phyloP scores from a whole-genome alignment of 2,113 vertebrate species.

The Vicugna pacos region DNA sequence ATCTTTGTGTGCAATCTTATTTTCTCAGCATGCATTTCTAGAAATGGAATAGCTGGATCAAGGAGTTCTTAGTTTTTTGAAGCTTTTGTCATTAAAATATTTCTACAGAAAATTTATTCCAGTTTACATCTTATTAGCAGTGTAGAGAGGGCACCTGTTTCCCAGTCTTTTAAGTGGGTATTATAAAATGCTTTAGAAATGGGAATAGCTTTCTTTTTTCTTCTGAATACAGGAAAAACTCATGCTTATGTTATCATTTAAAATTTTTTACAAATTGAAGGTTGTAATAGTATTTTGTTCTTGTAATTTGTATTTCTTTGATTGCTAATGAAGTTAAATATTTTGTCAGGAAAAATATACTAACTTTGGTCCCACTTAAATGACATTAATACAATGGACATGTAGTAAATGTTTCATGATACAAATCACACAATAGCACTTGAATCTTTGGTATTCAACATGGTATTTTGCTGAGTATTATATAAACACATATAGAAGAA shows the following conservation, averaged over 20 bases:
- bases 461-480: not conserved
- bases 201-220: slow-evolving; percentile 49
- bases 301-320: slow-evolving; percentile 50
- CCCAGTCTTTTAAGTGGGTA: not conserved
- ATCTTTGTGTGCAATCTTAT: not conserved
- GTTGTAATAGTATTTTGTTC: not conserved
- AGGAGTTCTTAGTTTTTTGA: not conserved
- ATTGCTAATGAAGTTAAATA: slow-evolving; percentile 39
- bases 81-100: not conserved
- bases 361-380: slow-evolving; percentile 37
- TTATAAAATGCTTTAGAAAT: slow-evolving; percentile 47
- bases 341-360: slow-evolving; percentile 34
- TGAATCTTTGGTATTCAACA: not conserved
- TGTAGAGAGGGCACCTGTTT: not conserved
- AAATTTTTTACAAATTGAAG: slow-evolving; percentile 51
- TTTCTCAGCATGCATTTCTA: not conserved
- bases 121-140: not conserved
- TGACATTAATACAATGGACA: not conserved
- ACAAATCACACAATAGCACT: not conserved
- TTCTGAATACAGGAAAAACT: slow-evolving; percentile 31
- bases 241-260: slow-evolving; percentile 27
- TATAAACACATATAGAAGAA: not conserved
- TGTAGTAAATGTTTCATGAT: not conserved
- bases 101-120: not conserved
- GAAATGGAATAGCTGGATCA: not conserved